Conservation (phyloP, 2,888 invertebrate species). For the Caenorhabditis sp. region DNA sequence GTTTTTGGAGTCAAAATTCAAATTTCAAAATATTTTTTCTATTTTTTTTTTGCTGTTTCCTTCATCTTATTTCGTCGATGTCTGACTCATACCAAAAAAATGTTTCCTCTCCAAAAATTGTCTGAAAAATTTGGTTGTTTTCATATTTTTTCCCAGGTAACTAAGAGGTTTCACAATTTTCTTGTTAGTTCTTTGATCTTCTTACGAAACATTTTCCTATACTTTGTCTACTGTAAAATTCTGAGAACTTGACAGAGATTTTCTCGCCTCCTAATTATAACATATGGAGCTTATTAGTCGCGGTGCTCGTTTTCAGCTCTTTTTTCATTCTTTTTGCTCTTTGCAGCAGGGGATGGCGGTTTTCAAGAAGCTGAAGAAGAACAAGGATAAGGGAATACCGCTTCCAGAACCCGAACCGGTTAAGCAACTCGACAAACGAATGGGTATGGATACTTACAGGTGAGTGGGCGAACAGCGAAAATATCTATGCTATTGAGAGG, state of each 20-base stretch:
- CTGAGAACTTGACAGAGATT: background rate
- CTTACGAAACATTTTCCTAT: background rate
- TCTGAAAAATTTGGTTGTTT: too few species aligned
- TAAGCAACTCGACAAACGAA: slow-evolving; percentile 62
- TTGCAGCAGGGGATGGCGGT: slow-evolving; percentile 57
- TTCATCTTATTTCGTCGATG: too few species aligned
- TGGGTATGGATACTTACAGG: slow-evolving; percentile 67
- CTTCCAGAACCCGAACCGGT: slow-evolving; percentile 64
- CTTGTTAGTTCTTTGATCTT: background rate
- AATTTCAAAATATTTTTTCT: background rate
- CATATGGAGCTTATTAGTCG: background rate
- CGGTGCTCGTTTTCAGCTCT: background rate
- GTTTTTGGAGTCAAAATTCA: background rate
- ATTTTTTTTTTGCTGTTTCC: background rate
- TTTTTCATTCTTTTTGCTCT: background rate
- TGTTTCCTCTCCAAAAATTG: too few species aligned
- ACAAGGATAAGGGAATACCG: slow-evolving; percentile 58
- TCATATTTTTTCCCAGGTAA: too few species aligned
- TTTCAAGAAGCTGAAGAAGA: slow-evolving; percentile 66
- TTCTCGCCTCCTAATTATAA: background rate
- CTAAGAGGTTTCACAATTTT: background rate
- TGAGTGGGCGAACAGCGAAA: too few species aligned
- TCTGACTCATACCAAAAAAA: too few species aligned
- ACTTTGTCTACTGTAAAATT: background rate
- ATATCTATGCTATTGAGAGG: too few species aligned